Base-by-base conservation (phyloP, 2,888 invertebrate species). In the Polia nebulosa region DNA sequence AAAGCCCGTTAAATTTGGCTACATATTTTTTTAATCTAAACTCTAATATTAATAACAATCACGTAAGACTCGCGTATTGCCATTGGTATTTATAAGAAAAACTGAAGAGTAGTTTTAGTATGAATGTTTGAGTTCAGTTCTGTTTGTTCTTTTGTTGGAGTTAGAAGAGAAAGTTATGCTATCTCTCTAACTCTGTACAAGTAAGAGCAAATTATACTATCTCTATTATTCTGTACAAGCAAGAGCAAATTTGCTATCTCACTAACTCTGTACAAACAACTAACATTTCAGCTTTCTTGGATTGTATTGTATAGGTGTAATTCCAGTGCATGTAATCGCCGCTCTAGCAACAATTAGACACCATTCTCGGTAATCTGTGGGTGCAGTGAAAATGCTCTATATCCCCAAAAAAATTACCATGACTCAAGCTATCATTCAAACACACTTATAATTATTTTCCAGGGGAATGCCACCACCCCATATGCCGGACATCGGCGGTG, bases 401-500 rank as follows among this genome's bases (percentile, higher is more conserved):
- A 5, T n/a, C 22, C 17, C 1, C 22, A 1, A 6, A n/a, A 32
- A 53, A 32, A 51, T n/a, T n/a, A 29, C 29, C 4, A 9, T 6
- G 22, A 47, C 17, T n/a, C 17, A 0, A 49, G 17, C 27, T n/a
- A 13, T 2, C 13, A 36, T 60, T 13, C 17, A 59, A 41, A 27
- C 15, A 32, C 5, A 1, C 22, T 45, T 49, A 17, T n/a, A 25
- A 53, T 34, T 65, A 25, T 80, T 52, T 81, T 84, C 5, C 84
- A 95, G 95, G 95, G 91, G 91, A 36, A 77, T 90, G 39, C 94
- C 93, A 9, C 91, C 92, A 51, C 89, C 90, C 6, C 89, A 88
- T 49, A 76, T 93, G 62, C 90, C 91, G 6, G 91, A 96, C 80
- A 92, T 98, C 65, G 98, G 98, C 0, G 94, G 97, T 49, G 96